These are phyloP conservation scores for Bombus cullumanus DNA, from an alignment of 1,140 invertebrate species.

Conservation along the genomic window DNA sequence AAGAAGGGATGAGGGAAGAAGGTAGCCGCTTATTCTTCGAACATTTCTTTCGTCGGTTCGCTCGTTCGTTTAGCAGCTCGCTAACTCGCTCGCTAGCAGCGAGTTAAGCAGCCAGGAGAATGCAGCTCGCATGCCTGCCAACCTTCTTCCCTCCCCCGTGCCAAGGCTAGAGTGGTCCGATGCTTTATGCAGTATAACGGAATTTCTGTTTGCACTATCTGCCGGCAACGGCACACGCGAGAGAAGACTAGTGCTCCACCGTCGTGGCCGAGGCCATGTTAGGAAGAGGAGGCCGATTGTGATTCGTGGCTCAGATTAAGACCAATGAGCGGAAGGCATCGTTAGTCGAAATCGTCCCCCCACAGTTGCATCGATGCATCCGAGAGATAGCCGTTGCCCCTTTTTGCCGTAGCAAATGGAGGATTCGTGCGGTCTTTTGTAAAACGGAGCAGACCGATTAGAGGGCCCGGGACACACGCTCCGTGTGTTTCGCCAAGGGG, in stretches of 20 bases:
- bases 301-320: slow-evolving; percentile 61
- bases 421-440: slow-evolving; percentile 40
- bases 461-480: background rate
- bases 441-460: slow-evolving; percentile 10
- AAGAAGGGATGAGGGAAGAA: no score
- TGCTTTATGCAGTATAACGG: slow-evolving; percentile 71
- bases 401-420: slow-evolving; percentile 28
- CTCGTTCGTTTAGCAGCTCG: slow-evolving; percentile 49
- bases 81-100: slow-evolving; percentile 71
- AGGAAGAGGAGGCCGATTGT: slow-evolving; percentile 39
- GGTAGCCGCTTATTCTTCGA: slow-evolving; percentile 34
- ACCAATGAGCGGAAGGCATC: slow-evolving; percentile 52
- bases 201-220: slow-evolving; percentile 71
- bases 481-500: background rate
- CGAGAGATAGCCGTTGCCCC: slow-evolving; percentile 38
- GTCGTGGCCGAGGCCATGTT: slow-evolving; percentile 44
- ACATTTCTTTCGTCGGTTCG: slow-evolving; percentile 30
- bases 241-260: slow-evolving; percentile 8
- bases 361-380: slow-evolving; percentile 49
- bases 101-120: slow-evolving; percentile 74
- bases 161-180: slow-evolving; percentile 38
- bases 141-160: slow-evolving; percentile 29
- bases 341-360: slow-evolving; percentile 57
- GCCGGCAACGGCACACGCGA: slow-evolving; percentile 54
- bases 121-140: slow-evolving; percentile 72